Percentiles rank a stretch among this genome's conserved stretches.
phyloP scores from a whole-genome alignment of 2,888 invertebrate species.

The Plutella xylostella region DNA sequence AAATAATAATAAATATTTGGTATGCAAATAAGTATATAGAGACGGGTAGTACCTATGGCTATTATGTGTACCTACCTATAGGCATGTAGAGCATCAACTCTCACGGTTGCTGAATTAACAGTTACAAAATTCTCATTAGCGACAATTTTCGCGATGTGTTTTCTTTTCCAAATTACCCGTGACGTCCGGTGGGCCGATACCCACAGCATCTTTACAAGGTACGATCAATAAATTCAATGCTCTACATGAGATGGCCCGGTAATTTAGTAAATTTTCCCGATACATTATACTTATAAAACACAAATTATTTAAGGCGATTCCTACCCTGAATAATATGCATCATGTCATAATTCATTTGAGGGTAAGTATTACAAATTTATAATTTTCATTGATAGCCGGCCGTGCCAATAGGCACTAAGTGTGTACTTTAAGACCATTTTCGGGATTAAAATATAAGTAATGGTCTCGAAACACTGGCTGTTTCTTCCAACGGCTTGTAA shows the following conservation, averaged over 20 bases:
- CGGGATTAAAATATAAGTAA: slow-evolving; percentile 66
- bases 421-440: slow-evolving; percentile 55
- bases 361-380: slow-evolving; percentile 37
- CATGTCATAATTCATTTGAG: slow-evolving; percentile 26
- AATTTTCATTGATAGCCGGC: slow-evolving; percentile 45
- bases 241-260: slow-evolving; percentile 1
- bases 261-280: neutral
- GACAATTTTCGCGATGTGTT: too few species aligned
- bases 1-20: too few species aligned
- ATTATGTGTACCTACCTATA: too few species aligned
- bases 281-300: neutral
- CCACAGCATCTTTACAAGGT: too few species aligned
- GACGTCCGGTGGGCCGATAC: too few species aligned
- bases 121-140: too few species aligned
- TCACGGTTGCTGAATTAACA: too few species aligned
- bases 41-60: too few species aligned
- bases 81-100: too few species aligned
- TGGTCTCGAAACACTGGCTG: slow-evolving; percentile 68
- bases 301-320: slow-evolving; percentile 3
- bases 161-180: too few species aligned
- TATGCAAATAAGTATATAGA: too few species aligned
- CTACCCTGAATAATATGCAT: slow-evolving; percentile 22
- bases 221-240: neutral
- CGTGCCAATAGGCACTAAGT: slow-evolving; percentile 51
- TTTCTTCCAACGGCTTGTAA: slow-evolving; percentile 68